phyloP scores from a whole-genome alignment of 1,140 invertebrate genomes.

The Drosophila burlai region DNA sequence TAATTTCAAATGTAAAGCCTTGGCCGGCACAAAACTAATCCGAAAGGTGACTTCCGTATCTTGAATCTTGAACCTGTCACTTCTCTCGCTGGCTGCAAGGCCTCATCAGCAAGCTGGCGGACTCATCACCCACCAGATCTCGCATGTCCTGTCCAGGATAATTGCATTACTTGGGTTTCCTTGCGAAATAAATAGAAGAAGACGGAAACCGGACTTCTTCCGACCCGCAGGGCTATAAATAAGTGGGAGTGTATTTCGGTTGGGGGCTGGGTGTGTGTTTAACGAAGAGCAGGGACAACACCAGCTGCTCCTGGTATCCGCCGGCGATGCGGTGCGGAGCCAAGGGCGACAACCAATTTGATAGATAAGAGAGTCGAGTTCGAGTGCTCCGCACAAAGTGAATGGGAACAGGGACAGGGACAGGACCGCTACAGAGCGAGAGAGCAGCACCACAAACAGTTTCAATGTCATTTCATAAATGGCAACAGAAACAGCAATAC shows the following conservation, averaged over 20 bases:
- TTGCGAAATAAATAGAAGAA: conserved; percentile 17
- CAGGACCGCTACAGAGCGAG: background rate
- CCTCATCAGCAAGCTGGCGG: conserved; percentile 23
- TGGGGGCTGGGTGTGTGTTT: conserved; percentile 5
- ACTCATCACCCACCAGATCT: conserved; percentile 25
- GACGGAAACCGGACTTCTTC: conserved; percentile 57
- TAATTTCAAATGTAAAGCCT: conserved; percentile 26
- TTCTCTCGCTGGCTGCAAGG: conserved; percentile 17
- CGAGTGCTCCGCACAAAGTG: conserved; percentile 43
- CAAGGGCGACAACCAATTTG: conserved; percentile 74
- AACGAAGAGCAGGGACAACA: conserved; percentile 2
- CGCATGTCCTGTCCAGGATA: conserved; percentile 56
- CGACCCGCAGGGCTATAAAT: conserved; percentile 78
- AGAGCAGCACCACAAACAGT: conserved; percentile 52
- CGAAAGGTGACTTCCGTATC: conserved; percentile 19
- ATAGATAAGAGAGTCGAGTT: conserved; percentile 69
- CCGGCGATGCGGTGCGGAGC: conserved; percentile 3
- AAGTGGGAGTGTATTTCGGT: conserved; percentile 54
- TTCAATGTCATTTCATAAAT: conserved; percentile 83
- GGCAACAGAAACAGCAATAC: conserved; percentile 27
- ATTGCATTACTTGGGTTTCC: conserved; percentile 73
- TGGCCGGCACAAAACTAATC: background rate
- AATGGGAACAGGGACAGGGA: conserved; percentile 33
- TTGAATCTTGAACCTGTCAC: conserved; percentile 17
- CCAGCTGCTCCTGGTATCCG: conserved; percentile 25